Conservation (phyloP, 1,140 invertebrate species). For the Pararge aegeria region DNA sequence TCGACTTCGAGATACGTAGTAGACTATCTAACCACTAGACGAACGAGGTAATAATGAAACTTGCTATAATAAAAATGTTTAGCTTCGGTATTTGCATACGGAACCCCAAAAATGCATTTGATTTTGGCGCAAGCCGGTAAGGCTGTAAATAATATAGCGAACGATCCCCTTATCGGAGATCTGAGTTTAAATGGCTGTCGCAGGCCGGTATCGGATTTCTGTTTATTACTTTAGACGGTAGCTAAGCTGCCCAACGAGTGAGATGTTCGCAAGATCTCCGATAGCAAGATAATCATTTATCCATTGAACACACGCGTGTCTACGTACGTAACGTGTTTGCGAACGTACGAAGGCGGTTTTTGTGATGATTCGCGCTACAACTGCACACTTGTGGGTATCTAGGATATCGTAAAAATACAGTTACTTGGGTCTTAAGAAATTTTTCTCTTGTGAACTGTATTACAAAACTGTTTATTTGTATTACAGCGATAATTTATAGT, state of each 20-base stretch:
- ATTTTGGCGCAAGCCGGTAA: conserved; percentile 47
- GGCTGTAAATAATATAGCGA: conserved; percentile 62
- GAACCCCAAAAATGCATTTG: conserved; percentile 21
- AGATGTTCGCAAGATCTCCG: conserved; percentile 55
- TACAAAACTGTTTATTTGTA: no score
- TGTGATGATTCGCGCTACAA: neutral
- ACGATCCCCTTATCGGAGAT: conserved; percentile 57
- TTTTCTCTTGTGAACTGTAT: no score
- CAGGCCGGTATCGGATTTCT: conserved; percentile 68
- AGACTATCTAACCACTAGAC: no score
- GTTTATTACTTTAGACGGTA: conserved; percentile 62
- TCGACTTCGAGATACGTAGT: no score
- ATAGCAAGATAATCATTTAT: conserved; percentile 34
- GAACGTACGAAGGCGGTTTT: neutral
- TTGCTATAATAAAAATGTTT: no score
- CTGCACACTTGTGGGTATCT: neutral
- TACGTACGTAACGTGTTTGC: conserved; percentile 4
- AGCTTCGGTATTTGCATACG: neutral
- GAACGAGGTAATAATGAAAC: no score
- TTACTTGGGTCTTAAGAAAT: neutral
- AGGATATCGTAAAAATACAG: neutral
- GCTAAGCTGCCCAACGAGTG: conserved; percentile 48
- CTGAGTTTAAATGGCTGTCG: conserved; percentile 53
- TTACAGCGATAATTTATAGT: no score
- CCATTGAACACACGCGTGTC: conserved; percentile 17